Evolutionary conservation across 2,113 vertebrate species (phyloP), one percentile per base, ranked within the genome.

Genomic region (Oncorhynchus gorbuscha): DNA sequence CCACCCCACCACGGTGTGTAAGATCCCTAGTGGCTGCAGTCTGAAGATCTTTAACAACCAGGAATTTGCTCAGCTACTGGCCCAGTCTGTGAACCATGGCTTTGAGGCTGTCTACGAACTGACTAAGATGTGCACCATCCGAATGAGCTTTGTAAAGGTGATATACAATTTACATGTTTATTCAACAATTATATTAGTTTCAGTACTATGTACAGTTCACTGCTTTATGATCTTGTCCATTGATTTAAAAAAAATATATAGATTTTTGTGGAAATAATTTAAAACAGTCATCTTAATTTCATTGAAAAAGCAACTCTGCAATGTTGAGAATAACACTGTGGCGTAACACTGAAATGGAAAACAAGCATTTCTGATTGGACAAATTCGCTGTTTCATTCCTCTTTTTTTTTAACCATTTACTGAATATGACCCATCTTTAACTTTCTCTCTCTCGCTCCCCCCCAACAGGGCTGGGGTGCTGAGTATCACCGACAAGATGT

Each of bases 41-140:
- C 96, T 99, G 80, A 98, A 98, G 88, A 98, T 99, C 76, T 99
- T 99, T 85, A 99, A 99, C 92, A 99, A 99, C 88, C 97, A 98
- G 88, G 97, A 98, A 83, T 99, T 99, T 7, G 97, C 97, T 74
- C 96, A 98, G 92, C 97, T 99, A 66, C 89, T 99, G 87, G 96
- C 97, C 66, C 97, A 98, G 85, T 98, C 97, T 0, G 97, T 98
- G 81, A 99, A 98, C 85, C 97, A 98, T 26, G 97, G 97, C 68
- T 99, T 99, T 76, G 97, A 99, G 91, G 97, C 97, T 0, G 97
- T 99, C 0, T 98, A 99, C 68, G 97, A 99, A 91, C 97, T 99
- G 75, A 99, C 97, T 82, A 99, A 98, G 92, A 99, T 99, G 97
- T 99, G 97, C 77, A 99, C 97, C 84, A 99, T 99, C 85, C 95